Base-by-base conservation (phyloP, 1,140 invertebrate species). In the Drosophila parvula region DNA sequence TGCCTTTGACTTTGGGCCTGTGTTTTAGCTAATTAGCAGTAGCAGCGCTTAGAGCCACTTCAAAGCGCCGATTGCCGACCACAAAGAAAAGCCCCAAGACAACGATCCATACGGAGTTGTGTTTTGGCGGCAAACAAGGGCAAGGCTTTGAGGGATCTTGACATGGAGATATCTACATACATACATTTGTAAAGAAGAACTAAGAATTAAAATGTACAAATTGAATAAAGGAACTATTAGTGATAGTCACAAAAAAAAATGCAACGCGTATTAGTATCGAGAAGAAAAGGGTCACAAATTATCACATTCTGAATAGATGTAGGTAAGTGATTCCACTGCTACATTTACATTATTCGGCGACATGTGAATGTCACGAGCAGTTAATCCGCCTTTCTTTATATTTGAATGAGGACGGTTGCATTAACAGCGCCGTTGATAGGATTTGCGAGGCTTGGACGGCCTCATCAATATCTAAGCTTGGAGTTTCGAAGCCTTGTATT, bases 1-100 rank as follows among this genome's bases (percentile, higher is more conserved):
- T 48, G 38, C 28, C 27, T 43, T 53, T 76, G 59, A 28, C 69
- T 63, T 16, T 44, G 47, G 18, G 68, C 36, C 74, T 81, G 64
- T 60, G 36, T 76, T 75, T 61, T 60, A 65, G 81, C 69, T 85
- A 85, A 85, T 85, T 85, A 85, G 65, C 78, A 58, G 65, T 47
- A 79, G 58, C 60, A 63, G 53, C 57, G 60, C 70, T 56, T 75
- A 71, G 61, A 64, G 69, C 47, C 63, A 41, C 48, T 48, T 16
- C 50, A 62, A 75, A 57, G 71, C 59, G 56, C 43, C 64, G 43
- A 44, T 56, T 70, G 51, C 47, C 56, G 56, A 73, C 55, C 65
- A 80, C 74, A 74, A 85, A 63, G 81, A 48, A 47, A 63, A 45
- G 18, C n/a, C 5, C 22, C 47, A 76, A 45, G 30, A 11, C 34